Base-by-base conservation (phyloP, 2,888 invertebrate genomes). In the Atrina japonica region DNA sequence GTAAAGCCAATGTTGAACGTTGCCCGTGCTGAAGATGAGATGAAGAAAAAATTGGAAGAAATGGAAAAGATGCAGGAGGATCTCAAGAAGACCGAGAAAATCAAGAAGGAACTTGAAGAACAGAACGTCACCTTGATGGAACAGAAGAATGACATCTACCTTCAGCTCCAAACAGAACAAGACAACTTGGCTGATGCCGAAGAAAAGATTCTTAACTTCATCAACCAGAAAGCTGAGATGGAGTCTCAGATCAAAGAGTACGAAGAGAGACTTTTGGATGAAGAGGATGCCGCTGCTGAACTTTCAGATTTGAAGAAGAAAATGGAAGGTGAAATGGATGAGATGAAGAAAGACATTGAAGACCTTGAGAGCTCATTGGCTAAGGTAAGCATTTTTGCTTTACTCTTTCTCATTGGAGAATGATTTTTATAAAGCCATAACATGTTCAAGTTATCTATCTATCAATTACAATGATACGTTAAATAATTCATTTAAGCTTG, bases 1-100 rank as follows among this genome's bases (percentile, higher is more conserved):
- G 86, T 87, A 71, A 87, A 87, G 83, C 98, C 99, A 90, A 95
- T 99, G 91, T 96, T 99, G 94, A 98, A 97, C 94, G 97, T 97
- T 93, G 96, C 96, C 92, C 96, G 98, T 90, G 94, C 98, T 93
- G 99, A 99, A 93, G 99, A 99, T 93, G 98, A 99, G 93, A 95
- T 99, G 92, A 97, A 97, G 93, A 97, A 87, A 83, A 88, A 97
- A 91, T 97, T 98, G 92, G 99, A 99, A 93, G 97, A 97, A 92
- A 96, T 98, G 79, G 94, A 94, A 91, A 97, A 97, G 93, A 96
- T 96, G 83, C 96, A 97, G 92, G 98, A 97, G 91, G 95, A 96
- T 84, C 95, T 97, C 91, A 97, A 96, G 91, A 96, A 95, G 92
- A 96, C 97, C 92, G 96, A 97, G 92, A 98, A 98, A 91, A 94